A percentile compares a stretch with the other conserved stretches of the same genome.
Evolutionary conservation across 2,113 vertebrate species (phyloP).

Genomic region (Phylloscopus trochilus): DNA sequence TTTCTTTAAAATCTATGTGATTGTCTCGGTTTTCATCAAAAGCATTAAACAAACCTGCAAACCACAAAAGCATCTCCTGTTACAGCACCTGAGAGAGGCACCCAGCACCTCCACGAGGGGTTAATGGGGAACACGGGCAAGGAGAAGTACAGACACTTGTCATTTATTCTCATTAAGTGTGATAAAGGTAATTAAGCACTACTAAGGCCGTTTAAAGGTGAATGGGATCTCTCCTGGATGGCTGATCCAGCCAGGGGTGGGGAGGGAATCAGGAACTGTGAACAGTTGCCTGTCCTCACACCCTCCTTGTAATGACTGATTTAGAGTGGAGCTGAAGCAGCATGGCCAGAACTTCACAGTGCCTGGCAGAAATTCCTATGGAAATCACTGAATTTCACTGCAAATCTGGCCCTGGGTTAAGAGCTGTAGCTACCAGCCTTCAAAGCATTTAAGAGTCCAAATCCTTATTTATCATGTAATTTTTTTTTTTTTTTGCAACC

Average conservation of each 20-base stretch:
- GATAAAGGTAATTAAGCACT: not conserved
- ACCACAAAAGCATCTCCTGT: conserved; percentile 44
- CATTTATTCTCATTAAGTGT: not conserved
- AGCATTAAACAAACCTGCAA: conserved; percentile 95
- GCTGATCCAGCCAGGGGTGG: not conserved
- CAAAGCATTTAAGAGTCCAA: not conserved
- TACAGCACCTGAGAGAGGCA: not conserved
- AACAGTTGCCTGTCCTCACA: not conserved
- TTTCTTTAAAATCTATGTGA: conserved; percentile 99
- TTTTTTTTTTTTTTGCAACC: not conserved
- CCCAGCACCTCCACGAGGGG: not conserved
- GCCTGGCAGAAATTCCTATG: not conserved
- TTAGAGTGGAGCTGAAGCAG: not conserved
- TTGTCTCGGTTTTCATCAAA: conserved; percentile 99
- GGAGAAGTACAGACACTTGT: not conserved
- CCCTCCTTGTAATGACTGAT: not conserved
- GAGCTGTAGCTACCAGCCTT: not conserved
- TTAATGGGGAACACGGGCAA: not conserved
- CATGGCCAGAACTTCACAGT: not conserved
- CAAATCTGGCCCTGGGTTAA: not conserved
- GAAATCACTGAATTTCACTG: not conserved
- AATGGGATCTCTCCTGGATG: not conserved
- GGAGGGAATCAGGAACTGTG: not conserved
- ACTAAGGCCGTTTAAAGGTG: not conserved
- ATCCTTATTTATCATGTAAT: not conserved